These are phyloP conservation scores for Bradypodion ventrale DNA, from an alignment of 2,797 vertebrate species.

Conservation along the genomic window DNA sequence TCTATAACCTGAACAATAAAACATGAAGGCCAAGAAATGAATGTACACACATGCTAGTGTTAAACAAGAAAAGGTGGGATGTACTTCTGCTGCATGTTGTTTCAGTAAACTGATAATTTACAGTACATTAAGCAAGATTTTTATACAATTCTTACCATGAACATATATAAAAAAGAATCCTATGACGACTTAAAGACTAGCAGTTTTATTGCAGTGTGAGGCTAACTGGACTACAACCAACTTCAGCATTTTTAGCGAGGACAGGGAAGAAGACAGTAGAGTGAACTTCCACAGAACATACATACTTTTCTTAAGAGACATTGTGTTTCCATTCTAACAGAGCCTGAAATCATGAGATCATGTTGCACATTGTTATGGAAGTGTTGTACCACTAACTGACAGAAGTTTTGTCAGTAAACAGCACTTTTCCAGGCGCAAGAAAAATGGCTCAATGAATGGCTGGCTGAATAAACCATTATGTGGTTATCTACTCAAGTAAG, in stretches of 20 bases:
- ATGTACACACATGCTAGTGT: background rate
- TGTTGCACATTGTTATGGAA: slow-evolving; percentile 36
- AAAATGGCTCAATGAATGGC: slow-evolving; percentile 22
- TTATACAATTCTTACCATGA: slow-evolving; percentile 29
- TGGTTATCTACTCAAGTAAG: background rate
- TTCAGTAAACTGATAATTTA: background rate
- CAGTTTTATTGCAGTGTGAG: background rate
- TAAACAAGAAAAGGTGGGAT: background rate
- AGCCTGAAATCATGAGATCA: slow-evolving; percentile 32
- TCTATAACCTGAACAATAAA: background rate
- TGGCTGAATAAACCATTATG: slow-evolving; percentile 4
- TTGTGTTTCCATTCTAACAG: slow-evolving; percentile 36
- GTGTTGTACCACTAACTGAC: background rate
- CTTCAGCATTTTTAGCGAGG: slow-evolving; percentile 18
- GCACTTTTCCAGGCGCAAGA: slow-evolving; percentile 16
- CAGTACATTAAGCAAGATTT: slow-evolving; percentile 15
- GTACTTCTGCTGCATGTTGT: background rate
- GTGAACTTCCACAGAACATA: slow-evolving; percentile 11
- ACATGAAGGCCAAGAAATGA: background rate
- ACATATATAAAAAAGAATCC: background rate
- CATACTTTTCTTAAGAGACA: slow-evolving; percentile 45
- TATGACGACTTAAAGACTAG: background rate
- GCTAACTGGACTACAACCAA: background rate
- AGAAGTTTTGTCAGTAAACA: slow-evolving; percentile 9
- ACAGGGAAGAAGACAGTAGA: background rate